Percentiles rank a stretch among this genome's conserved stretches.
Conservation (phyloP, 2,797 vertebrate species). For the Crax fasciolata region DNA sequence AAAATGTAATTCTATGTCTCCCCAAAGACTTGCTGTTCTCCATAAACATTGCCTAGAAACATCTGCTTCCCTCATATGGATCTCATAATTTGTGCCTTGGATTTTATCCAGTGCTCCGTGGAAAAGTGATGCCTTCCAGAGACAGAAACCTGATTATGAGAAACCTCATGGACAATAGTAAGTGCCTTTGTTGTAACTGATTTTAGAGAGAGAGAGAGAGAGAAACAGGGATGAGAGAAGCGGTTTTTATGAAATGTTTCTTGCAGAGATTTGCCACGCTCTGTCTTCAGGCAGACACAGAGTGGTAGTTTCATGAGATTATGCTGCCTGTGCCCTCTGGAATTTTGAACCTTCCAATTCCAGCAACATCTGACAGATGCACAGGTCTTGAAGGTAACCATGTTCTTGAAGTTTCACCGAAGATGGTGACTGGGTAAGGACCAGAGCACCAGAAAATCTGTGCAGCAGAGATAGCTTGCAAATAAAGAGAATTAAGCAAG, state of each 20-base stretch:
- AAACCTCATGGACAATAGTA: conserved; percentile 44
- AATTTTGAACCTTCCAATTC: neutral
- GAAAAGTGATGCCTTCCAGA: conserved; percentile 74
- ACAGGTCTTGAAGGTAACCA: accelerated
- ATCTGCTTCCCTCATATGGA: conserved; percentile 73
- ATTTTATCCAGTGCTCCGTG: conserved; percentile 57
- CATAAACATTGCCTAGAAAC: conserved; percentile 67
- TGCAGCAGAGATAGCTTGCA: neutral
- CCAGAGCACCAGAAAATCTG: neutral
- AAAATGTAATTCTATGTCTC: conserved; percentile 59
- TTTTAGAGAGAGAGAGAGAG: conserved; percentile 12
- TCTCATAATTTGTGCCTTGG: conserved; percentile 73
- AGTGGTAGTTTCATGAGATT: neutral
- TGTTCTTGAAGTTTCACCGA: neutral
- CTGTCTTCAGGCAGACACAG: neutral
- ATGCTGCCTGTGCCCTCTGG: neutral
- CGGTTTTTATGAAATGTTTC: neutral
- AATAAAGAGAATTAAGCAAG: neutral
- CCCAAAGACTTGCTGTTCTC: conserved; percentile 60
- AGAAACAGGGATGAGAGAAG: neutral
- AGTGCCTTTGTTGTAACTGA: conserved; percentile 59
- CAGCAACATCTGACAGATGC: neutral
- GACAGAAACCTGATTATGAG: conserved; percentile 70
- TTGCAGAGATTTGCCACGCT: accelerated
- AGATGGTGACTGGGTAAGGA: neutral